These are phyloP conservation scores for Synergus umbraculus DNA, from an alignment of 2,888 invertebrate genomes.

Conservation along the genomic window DNA sequence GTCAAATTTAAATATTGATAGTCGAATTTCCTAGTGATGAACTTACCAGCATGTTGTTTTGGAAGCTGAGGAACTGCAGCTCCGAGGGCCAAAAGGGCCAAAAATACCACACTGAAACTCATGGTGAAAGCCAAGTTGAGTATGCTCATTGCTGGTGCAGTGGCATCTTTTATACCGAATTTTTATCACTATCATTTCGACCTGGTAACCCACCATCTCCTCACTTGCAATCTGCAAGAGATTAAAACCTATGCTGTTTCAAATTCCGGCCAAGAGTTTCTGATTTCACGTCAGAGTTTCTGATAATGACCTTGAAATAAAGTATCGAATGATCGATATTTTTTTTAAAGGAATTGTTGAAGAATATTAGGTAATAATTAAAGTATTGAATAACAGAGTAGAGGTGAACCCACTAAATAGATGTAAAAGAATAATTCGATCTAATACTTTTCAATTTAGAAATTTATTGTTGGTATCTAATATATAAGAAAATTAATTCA, in stretches of 20 bases:
- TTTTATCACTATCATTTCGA: slow-evolving; percentile 70
- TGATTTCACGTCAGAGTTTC: slow-evolving; percentile 47
- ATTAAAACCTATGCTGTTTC: slow-evolving; percentile 57
- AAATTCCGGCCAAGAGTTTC: slow-evolving; percentile 58
- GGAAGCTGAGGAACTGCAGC: slow-evolving; percentile 63
- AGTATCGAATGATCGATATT: neutral
- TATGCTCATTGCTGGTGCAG: slow-evolving; percentile 57
- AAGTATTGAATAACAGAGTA: neutral
- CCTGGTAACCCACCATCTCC: slow-evolving; percentile 64
- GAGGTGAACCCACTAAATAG: neutral
- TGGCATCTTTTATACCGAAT: slow-evolving; percentile 72
- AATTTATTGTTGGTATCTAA: neutral
- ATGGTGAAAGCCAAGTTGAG: slow-evolving; percentile 70
- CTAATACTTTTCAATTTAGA: neutral
- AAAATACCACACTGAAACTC: slow-evolving; percentile 71
- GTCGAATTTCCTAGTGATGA: slow-evolving; percentile 63
- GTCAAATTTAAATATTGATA: neutral
- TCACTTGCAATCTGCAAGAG: slow-evolving; percentile 49
- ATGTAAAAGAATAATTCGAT: neutral
- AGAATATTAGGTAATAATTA: neutral
- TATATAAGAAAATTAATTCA: neutral
- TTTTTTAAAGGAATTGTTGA: neutral
- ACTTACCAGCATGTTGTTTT: slow-evolving; percentile 72
- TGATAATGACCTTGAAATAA: slow-evolving; percentile 48
- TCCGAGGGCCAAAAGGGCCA: slow-evolving; percentile 71